A percentile compares a stretch with the other conserved stretches of the same genome.
Conservation (phyloP, 1,140 invertebrate genomes). For the Colletes latitarsis region DNA sequence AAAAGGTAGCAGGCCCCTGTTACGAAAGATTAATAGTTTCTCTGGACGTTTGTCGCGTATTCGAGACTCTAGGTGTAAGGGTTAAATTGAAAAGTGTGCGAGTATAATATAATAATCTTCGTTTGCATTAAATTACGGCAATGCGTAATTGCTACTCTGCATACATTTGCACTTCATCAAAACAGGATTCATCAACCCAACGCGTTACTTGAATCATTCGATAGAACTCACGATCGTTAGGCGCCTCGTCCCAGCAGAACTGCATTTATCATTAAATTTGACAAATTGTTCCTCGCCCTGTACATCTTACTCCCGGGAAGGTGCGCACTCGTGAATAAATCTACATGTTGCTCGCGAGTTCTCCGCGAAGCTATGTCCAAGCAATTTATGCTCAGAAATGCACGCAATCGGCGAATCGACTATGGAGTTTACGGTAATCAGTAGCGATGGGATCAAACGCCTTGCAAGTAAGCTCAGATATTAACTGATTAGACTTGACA, state of each 20-base stretch:
- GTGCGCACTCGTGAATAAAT: neutral
- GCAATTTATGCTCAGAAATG: neutral
- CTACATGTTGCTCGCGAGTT: neutral
- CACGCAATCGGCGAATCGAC: neutral
- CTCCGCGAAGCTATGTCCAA: neutral
- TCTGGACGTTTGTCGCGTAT: too few relatives aligned
- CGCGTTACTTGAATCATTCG: neutral
- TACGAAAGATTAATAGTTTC: too few relatives aligned
- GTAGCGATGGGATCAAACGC: too few relatives aligned
- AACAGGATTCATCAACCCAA: neutral
- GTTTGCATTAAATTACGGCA: neutral
- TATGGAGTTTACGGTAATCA: slow-evolving; percentile 6
- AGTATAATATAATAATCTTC: too few relatives aligned
- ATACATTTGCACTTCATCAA: neutral
- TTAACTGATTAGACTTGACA: too few relatives aligned
- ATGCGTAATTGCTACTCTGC: neutral
- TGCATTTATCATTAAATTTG: neutral
- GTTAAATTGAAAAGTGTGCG: too few relatives aligned
- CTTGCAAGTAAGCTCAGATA: too few relatives aligned
- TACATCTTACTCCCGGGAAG: neutral
- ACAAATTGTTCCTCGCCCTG: neutral
- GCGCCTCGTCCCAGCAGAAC: neutral
- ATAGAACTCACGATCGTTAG: neutral
- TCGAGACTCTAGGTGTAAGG: too few relatives aligned
- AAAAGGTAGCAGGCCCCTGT: too few relatives aligned